These are phyloP conservation scores for Todiramphus chloris DNA, from an alignment of 2,113 vertebrate genomes.

Conservation along the genomic window DNA sequence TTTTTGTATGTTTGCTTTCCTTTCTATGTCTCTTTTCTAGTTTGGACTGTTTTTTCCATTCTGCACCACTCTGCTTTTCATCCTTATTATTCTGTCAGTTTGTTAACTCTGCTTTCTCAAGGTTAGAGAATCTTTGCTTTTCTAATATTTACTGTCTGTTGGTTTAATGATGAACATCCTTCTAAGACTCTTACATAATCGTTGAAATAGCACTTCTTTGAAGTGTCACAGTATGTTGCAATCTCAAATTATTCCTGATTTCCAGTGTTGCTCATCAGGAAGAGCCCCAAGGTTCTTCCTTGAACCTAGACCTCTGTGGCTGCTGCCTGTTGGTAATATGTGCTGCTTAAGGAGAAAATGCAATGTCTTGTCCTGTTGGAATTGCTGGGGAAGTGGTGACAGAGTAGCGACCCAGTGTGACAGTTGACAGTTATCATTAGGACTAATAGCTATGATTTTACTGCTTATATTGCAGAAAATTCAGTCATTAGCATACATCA, in stretches of 20 bases:
- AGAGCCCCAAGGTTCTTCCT: background rate
- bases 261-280: background rate
- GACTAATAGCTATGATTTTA: background rate
- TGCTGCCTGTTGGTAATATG: background rate
- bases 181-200: constrained; percentile 9
- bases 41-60: constrained; percentile 84
- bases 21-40: constrained; percentile 81
- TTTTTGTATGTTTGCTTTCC: constrained; percentile 79
- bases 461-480: background rate
- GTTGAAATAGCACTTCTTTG: background rate
- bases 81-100: constrained; percentile 83
- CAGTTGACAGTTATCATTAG: background rate
- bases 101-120: constrained; percentile 82
- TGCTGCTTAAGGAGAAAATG: background rate
- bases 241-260: background rate
- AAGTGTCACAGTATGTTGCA: background rate
- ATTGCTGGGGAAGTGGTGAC: background rate
- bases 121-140: constrained; percentile 82
- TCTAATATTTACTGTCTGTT: constrained; percentile 71
- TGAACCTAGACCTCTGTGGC: background rate
- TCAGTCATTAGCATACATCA: background rate
- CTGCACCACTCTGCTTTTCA: constrained; percentile 81
- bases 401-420: background rate
- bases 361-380: background rate
- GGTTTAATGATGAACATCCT: constrained; percentile 61